Evolutionary conservation across 2,797 vertebrate genomes (phyloP), one percentile per base, ranked within the genome.

Genomic region (Eleutherodactylus coqui): DNA sequence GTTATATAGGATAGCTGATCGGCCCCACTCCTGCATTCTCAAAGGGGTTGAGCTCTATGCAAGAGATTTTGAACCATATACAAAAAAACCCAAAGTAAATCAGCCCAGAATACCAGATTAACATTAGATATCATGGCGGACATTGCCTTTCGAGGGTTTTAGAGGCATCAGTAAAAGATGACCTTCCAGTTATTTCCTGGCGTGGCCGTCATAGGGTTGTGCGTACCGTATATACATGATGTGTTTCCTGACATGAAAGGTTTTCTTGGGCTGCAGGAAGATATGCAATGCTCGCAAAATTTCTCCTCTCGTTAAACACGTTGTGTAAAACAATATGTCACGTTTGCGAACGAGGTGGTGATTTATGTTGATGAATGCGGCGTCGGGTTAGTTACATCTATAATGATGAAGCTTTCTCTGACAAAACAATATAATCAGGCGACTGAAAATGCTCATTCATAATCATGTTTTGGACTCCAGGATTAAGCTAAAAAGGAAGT

Each of bases 361-460:
- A 76, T 53, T 76, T 76, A 76, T 76, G 49, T 32, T 53, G 29
- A 76, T 76, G 47, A 76, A 76, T 76, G 75, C 49, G 14, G 47
- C 5, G 75, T 34, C 47, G 53, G 32, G 41, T 45, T 47, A 45
- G 70, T 47, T 45, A 45, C 11, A 9, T 47, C 29, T 53, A 21
- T 49, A 49, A 75, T 75, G 27, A 49, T 51, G 14, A 75, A 10
- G n/a, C 27, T 51, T 49, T 8, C 9, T 34, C 14, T 53, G 47
- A 76, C 47, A 53, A 51, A 51, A 51, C 73, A 19, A 75, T 75
- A 51, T 49, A 51, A 75, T 75, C 7, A 75, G 45, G 34, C 4
- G 16, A 47, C 43, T 53, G 34, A 76, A 32, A 53, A 27, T 53
- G 45, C 17, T 76, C 27, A 47, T 38, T 73, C 41, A 73, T 73